These are phyloP conservation scores for Ischnus inquisitorius DNA, from an alignment of 2,888 invertebrate genomes.

Conservation along the genomic window DNA sequence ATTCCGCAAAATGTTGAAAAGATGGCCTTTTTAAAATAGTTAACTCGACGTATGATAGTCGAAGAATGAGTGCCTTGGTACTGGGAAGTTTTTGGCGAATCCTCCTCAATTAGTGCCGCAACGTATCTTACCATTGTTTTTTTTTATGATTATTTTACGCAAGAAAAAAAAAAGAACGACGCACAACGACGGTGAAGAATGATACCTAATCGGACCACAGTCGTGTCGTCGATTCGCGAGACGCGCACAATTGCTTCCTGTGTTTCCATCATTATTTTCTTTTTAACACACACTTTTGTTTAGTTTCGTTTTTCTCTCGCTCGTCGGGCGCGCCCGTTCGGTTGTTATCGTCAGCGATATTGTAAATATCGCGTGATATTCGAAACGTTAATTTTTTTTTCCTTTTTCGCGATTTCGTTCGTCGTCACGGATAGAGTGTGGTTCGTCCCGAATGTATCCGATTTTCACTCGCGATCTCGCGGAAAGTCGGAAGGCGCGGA, in stretches of 20 bases:
- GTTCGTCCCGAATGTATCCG: conserved; percentile 22
- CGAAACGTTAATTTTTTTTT: conserved; percentile 34
- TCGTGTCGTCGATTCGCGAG: conserved; percentile 43
- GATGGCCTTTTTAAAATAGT: conserved; percentile 31
- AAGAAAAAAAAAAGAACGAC: conserved; percentile 2
- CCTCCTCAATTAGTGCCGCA: conserved; percentile 43
- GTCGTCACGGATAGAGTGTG: conserved; percentile 28
- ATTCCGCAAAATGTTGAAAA: conserved; percentile 52
- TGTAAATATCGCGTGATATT: conserved; percentile 22
- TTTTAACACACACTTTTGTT: conserved; percentile 16
- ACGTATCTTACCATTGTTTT: conserved; percentile 36
- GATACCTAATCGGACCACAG: conserved; percentile 23
- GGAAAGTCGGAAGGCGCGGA: background rate
- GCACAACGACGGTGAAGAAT: conserved; percentile 37
- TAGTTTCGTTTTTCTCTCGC: conserved; percentile 13
- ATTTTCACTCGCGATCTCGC: conserved; percentile 5
- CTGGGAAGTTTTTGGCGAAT: conserved; percentile 33
- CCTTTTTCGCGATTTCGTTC: conserved; percentile 35
- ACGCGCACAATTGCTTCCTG: conserved; percentile 17
- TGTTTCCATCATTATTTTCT: conserved; percentile 14
- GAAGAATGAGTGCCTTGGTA: conserved; percentile 37
- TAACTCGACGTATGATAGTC: conserved; percentile 39
- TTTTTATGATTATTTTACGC: conserved; percentile 51
- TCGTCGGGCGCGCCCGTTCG: conserved; percentile 14
- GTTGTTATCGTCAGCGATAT: conserved; percentile 38